Conservation (phyloP, 2,888 invertebrate genomes). For the Trichopoda pennipes region DNA sequence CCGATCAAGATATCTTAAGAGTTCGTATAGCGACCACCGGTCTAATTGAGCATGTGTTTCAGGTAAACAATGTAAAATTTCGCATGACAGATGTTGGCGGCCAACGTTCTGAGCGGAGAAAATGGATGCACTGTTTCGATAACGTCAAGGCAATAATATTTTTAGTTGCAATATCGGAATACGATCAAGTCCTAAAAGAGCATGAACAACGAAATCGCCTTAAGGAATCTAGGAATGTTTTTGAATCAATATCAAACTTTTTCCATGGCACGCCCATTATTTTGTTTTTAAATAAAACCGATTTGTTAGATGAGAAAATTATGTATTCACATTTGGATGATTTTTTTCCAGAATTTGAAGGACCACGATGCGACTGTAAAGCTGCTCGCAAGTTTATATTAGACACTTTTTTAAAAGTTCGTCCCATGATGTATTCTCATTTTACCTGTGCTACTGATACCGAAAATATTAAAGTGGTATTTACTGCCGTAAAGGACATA, state of each 20-base stretch:
- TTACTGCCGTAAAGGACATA: constrained; percentile 48
- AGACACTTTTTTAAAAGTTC: constrained; percentile 44
- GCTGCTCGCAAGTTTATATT: constrained; percentile 48
- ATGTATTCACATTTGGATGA: constrained; percentile 99
- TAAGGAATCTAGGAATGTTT: constrained; percentile 99
- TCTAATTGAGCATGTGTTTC: constrained; percentile 47
- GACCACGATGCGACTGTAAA: constrained; percentile 14
- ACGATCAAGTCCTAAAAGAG: constrained; percentile 98
- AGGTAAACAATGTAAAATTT: constrained; percentile 51
- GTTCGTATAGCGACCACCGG: constrained; percentile 62
- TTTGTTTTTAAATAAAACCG: constrained; percentile 93
- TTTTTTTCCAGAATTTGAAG: constrained; percentile 91
- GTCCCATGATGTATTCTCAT: constrained; percentile 39
- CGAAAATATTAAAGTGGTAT: constrained; percentile 53
- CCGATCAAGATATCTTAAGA: constrained; percentile 61
- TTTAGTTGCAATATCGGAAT: constrained; percentile 97
- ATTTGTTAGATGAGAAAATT: constrained; percentile 88
- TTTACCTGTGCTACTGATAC: constrained; percentile 64
- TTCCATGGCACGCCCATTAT: constrained; percentile 99
- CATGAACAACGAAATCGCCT: constrained; percentile 98
- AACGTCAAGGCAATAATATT: constrained; percentile 90
- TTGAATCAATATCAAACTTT: constrained; percentile 99
- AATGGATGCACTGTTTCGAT: constrained; percentile 61
- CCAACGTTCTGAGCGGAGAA: constrained; percentile 57
- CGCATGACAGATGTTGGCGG: constrained; percentile 62